phyloP scores from a whole-genome alignment of 30 jellyfish, hydroid and myxozoan genomes.

The Turritopsis dohrnii region DNA sequence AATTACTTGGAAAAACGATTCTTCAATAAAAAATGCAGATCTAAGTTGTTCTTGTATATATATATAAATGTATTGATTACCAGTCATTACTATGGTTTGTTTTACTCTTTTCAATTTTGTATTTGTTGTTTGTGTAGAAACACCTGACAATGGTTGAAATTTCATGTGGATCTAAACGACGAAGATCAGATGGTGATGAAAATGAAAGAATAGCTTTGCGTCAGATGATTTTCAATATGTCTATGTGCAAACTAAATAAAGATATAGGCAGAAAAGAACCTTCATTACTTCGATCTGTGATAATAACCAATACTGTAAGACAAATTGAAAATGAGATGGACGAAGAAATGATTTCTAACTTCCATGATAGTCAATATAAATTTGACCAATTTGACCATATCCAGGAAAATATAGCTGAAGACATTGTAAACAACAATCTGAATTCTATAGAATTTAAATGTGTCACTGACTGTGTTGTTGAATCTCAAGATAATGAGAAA shows the following conservation, averaged over 20 bases:
- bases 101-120: neutral
- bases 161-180: slow-evolving; percentile 77
- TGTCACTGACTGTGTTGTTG: slow-evolving; percentile 13
- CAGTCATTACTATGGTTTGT: neutral
- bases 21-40: neutral
- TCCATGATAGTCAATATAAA: neutral
- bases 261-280: slow-evolving; percentile 92
- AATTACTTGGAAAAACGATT: no score
- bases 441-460: neutral
- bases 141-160: slow-evolving; percentile 52
- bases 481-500: neutral
- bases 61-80: no score
- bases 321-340: slow-evolving; percentile 86
- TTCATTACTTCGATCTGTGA: slow-evolving; percentile 55
- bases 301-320: slow-evolving; percentile 74
- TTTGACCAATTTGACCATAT: slow-evolving; percentile 9
- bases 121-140: neutral
- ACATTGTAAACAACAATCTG: slow-evolving; percentile 28
- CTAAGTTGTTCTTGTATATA: neutral
- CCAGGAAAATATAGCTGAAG: slow-evolving; percentile 63
- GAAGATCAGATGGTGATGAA: slow-evolving; percentile 87
- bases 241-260: slow-evolving; percentile 82
- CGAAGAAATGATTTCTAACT: slow-evolving; percentile 40
- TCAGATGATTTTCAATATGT: slow-evolving; percentile 84
- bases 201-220: slow-evolving; percentile 82